These are phyloP conservation scores for Clarias batrachus DNA, from an alignment of 2,113 vertebrate species.

Conservation along the genomic window DNA sequence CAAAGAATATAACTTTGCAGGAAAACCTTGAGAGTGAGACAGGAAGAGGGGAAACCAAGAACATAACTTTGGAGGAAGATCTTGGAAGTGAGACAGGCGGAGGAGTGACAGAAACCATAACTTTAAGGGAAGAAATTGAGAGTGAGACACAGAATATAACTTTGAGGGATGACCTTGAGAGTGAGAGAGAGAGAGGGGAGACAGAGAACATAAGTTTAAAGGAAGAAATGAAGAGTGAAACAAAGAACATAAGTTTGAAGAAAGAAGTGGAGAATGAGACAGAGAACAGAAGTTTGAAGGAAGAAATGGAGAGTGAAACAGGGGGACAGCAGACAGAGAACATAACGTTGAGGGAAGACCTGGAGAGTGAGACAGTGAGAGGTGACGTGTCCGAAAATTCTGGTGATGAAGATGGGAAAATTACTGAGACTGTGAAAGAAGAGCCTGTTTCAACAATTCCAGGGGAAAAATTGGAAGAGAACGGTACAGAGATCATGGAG, in stretches of 20 bases:
- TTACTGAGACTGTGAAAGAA: not conserved
- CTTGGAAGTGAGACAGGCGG: not conserved
- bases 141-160: not conserved
- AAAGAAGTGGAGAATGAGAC: not conserved
- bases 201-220: not conserved
- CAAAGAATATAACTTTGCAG: too few species aligned
- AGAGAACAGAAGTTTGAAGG: not conserved
- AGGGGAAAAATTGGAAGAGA: slow-evolving; percentile 7
- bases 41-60: not conserved
- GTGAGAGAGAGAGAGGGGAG: not conserved
- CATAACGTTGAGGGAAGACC: not conserved
- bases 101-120: not conserved
- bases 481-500: not conserved
- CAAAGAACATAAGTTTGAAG: not conserved
- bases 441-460: not conserved
- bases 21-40: too few species aligned
- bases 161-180: not conserved
- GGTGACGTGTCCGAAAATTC: not conserved
- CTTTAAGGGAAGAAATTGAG: not conserved
- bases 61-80: too few species aligned
- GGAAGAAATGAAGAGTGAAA: not conserved
- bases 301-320: not conserved
- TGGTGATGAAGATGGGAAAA: not conserved
- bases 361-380: not conserved
- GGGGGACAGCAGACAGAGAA: not conserved